Conservation (phyloP, 30 jellyfish, hydroid and myxozoan genomes). For the Turritopsis dohrnii region DNA sequence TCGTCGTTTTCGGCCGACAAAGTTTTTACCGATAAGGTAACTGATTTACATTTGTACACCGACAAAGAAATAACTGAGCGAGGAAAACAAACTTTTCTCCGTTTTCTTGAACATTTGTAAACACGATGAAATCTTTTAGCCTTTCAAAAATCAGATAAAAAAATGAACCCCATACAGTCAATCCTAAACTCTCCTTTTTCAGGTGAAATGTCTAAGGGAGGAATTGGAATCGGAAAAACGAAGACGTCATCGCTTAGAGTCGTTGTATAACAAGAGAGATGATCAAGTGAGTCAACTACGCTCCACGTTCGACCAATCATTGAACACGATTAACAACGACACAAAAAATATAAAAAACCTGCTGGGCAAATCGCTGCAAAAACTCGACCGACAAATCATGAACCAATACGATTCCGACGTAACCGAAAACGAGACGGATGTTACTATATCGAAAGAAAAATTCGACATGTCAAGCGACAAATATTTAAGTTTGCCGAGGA, state of each 20-base stretch:
- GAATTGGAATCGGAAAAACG: slow-evolving; percentile 46
- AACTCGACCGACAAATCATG: slow-evolving; percentile 72
- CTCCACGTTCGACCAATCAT: slow-evolving; percentile 73
- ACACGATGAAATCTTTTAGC: too few relatives aligned
- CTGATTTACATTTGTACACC: too few relatives aligned
- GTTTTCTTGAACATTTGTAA: too few relatives aligned
- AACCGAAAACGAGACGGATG: slow-evolving; percentile 50
- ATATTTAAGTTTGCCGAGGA: not conserved
- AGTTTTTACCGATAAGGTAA: too few relatives aligned
- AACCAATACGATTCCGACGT: slow-evolving; percentile 55
- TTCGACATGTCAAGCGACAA: not conserved
- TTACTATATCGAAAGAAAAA: not conserved
- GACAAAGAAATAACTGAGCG: too few relatives aligned
- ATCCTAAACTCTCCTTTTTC: too few relatives aligned
- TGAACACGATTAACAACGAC: slow-evolving; percentile 73
- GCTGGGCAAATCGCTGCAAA: slow-evolving; percentile 67
- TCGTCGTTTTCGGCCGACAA: too few relatives aligned
- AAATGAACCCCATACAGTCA: too few relatives aligned
- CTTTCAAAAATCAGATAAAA: too few relatives aligned
- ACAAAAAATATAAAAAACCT: slow-evolving; percentile 66
- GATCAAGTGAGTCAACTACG: slow-evolving; percentile 63
- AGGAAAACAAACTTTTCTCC: too few relatives aligned
- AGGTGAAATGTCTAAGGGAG: slow-evolving; percentile 30
- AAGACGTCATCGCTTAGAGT: slow-evolving; percentile 68
- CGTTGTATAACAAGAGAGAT: slow-evolving; percentile 51